These are phyloP conservation scores for Sphecodes monilicornis DNA, from an alignment of 2,888 invertebrate genomes.

Conservation along the genomic window DNA sequence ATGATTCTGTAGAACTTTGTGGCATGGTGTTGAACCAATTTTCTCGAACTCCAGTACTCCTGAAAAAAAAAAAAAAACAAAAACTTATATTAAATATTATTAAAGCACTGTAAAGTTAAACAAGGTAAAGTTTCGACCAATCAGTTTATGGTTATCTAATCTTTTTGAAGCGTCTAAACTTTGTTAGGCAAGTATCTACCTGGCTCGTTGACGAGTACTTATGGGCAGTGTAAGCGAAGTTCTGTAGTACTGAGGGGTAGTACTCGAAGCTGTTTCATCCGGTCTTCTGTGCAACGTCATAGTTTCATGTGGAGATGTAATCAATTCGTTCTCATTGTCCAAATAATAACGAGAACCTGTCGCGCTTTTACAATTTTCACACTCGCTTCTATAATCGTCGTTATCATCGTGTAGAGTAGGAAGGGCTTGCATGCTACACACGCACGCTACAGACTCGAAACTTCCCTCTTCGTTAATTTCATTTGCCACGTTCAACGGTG, in stretches of 20 bases:
- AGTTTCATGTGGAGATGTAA: conserved; percentile 87
- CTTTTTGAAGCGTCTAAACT: neutral
- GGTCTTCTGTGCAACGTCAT: conserved; percentile 89
- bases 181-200: conserved; percentile 84
- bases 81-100: neutral
- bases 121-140: neutral
- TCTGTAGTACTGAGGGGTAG: conserved; percentile 86
- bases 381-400: conserved; percentile 93
- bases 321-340: conserved; percentile 86
- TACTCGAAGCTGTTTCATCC: conserved; percentile 83
- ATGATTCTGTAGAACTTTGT: conserved; percentile 85
- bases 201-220: conserved; percentile 86
- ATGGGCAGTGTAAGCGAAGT: conserved; percentile 89
- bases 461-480: conserved; percentile 82
- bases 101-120: neutral
- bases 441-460: conserved; percentile 82
- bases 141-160: neutral
- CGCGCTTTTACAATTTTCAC: conserved; percentile 93
- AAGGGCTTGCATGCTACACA: conserved; percentile 82
- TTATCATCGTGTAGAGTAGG: conserved; percentile 85
- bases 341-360: conserved; percentile 89
- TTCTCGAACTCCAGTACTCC: conserved; percentile 84
- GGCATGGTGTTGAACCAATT: conserved; percentile 86
- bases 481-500: conserved; percentile 78
- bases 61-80: conserved; percentile 62